phyloP scores from a whole-genome alignment of 2,888 invertebrate genomes.

The Diplazon laetatorius region DNA sequence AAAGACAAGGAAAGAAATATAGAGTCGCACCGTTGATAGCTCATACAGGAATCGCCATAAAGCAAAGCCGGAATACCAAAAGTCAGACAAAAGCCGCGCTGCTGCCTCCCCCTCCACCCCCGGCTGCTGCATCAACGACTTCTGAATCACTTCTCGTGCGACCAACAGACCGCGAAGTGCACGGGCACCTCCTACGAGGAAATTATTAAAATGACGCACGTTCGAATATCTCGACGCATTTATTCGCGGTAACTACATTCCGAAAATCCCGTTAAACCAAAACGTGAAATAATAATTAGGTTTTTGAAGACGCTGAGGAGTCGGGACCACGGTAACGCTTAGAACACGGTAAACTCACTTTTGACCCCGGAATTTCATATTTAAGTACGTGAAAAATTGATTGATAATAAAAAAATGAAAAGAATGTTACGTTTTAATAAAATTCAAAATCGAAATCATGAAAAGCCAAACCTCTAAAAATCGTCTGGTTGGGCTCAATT shows the following conservation, averaged over 20 bases:
- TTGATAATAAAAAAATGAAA: too few species aligned
- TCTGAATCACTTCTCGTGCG: slow-evolving; percentile 62
- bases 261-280: slow-evolving; percentile 3
- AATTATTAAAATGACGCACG: slow-evolving; percentile 63
- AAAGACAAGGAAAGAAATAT: background rate
- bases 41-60: slow-evolving; percentile 66
- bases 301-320: too few species aligned
- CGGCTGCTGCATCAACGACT: slow-evolving; percentile 59
- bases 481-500: too few species aligned
- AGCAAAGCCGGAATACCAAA: slow-evolving; percentile 51
- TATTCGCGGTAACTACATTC: slow-evolving; percentile 39
- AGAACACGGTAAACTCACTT: too few species aligned
- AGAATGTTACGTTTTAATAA: too few species aligned
- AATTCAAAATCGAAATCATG: too few species aligned
- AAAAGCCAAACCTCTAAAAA: too few species aligned
- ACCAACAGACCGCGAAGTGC: slow-evolving; percentile 60
- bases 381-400: too few species aligned
- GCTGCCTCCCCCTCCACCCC: slow-evolving; percentile 33
- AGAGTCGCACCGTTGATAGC: background rate
- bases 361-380: too few species aligned
- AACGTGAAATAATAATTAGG: too few species aligned
- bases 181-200: slow-evolving; percentile 61
- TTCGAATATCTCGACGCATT: slow-evolving; percentile 49
- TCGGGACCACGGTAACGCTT: too few species aligned
- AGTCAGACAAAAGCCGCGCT: slow-evolving; percentile 46